Percentiles rank a stretch among this genome's conserved stretches.
phyloP scores from a whole-genome alignment of 2,888 invertebrate genomes.

The Cryptus viduatorius region DNA sequence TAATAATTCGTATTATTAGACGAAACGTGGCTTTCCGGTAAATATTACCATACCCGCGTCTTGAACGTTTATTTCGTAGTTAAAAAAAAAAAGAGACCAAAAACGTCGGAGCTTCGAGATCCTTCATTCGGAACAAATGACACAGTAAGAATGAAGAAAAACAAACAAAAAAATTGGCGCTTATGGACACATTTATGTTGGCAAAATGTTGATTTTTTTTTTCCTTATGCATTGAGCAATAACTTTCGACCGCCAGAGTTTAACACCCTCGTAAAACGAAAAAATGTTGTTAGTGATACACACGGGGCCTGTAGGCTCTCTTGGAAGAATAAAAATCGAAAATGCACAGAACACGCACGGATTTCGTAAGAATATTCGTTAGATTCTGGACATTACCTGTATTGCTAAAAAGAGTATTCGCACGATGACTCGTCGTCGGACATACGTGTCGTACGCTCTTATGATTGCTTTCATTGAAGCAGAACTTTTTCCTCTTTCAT shows the following conservation, averaged over 20 bases:
- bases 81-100: neutral
- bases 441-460: neutral
- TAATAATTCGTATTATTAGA: neutral
- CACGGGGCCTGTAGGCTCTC: constrained; percentile 22
- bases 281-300: neutral
- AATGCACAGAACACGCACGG: constrained; percentile 55
- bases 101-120: constrained; percentile 4
- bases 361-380: constrained; percentile 51
- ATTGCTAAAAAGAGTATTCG: constrained; percentile 69
- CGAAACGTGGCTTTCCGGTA: neutral
- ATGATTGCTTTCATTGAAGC: neutral
- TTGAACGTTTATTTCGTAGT: neutral
- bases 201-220: constrained; percentile 7
- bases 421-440: neutral
- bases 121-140: neutral
- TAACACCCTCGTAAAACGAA: constrained; percentile 27
- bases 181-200: constrained; percentile 22
- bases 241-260: constrained; percentile 43
- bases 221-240: constrained; percentile 57
- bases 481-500: constrained; percentile 23
- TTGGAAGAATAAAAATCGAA: constrained; percentile 49
- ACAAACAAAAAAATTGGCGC: constrained; percentile 38
- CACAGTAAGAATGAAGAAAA: constrained; percentile 38
- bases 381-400: constrained; percentile 68
- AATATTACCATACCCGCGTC: neutral